Percentiles rank a stretch among this genome's conserved stretches.
Conservation (phyloP, 2,797 vertebrate genomes). For the Parauchenoglanis ngamensis region DNA sequence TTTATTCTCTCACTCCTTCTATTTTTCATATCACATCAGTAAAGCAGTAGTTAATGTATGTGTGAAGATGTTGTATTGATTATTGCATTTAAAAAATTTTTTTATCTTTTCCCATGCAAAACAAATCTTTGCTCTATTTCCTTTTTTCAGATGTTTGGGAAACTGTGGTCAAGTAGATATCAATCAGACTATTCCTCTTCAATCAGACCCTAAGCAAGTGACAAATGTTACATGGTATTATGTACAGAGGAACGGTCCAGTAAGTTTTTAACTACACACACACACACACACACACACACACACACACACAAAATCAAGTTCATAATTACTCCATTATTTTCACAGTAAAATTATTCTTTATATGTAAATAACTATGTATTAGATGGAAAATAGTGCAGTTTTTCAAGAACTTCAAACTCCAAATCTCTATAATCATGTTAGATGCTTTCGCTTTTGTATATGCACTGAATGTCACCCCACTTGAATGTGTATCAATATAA, state of each 20-base stretch:
- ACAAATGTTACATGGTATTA: neutral
- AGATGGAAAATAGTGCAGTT: neutral
- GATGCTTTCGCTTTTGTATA: neutral
- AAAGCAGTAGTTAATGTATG: neutral
- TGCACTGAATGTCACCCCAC: neutral
- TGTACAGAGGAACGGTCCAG: fast-evolving
- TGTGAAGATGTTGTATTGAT: neutral
- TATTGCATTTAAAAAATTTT: neutral
- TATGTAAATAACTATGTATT: neutral
- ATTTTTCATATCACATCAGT: neutral
- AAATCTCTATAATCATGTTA: neutral
- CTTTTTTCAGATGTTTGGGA: neutral
- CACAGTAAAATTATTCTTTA: neutral
- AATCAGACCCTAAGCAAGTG: neutral
- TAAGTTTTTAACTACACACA: neutral
- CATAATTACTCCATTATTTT: neutral
- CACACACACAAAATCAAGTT: neutral
- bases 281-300: too few species aligned
- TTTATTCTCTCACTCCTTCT: neutral
- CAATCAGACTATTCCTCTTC: neutral
- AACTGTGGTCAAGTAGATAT: neutral
- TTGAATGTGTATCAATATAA: neutral
- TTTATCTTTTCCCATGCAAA: neutral
- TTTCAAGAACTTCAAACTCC: neutral
- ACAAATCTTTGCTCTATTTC: neutral